These are phyloP conservation scores for Ficedula albicollis DNA, from an alignment of 2,797 vertebrate genomes.

Conservation along the genomic window DNA sequence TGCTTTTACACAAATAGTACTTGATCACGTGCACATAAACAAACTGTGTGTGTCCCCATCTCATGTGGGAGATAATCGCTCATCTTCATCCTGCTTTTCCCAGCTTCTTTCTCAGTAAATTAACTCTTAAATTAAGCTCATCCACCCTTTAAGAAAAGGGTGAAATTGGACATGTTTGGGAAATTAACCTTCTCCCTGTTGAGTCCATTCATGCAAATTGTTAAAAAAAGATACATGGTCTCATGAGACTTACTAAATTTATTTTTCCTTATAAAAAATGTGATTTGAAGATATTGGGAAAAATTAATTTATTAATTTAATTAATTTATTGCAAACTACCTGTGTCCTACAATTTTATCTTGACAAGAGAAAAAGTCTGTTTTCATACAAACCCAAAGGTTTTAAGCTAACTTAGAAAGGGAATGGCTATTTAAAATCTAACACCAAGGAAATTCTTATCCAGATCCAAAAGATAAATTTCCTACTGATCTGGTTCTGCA, in stretches of 20 bases:
- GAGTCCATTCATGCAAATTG: not conserved
- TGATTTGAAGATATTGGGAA: not conserved
- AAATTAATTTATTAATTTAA: no score
- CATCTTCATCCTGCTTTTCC: not conserved
- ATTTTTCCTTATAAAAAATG: not conserved
- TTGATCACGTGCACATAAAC: accelerated
- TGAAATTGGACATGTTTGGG: not conserved
- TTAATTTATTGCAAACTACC: not conserved
- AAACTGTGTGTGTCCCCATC: not conserved
- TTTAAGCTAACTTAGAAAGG: not conserved
- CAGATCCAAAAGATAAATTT: not conserved
- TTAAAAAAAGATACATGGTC: not conserved
- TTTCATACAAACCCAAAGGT: not conserved
- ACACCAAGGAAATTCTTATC: not conserved
- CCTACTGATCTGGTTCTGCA: not conserved
- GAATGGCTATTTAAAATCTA: not conserved
- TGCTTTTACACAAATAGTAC: not conserved
- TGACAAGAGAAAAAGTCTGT: not conserved
- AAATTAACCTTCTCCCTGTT: not conserved
- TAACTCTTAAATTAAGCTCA: not conserved
- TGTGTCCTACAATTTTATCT: not conserved
- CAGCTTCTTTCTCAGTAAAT: not conserved
- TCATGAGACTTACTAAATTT: not conserved
- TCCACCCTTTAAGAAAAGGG: not conserved
- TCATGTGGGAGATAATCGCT: accelerated